phyloP scores from a whole-genome alignment of 2,113 vertebrate species.

The Lonchura striata region DNA sequence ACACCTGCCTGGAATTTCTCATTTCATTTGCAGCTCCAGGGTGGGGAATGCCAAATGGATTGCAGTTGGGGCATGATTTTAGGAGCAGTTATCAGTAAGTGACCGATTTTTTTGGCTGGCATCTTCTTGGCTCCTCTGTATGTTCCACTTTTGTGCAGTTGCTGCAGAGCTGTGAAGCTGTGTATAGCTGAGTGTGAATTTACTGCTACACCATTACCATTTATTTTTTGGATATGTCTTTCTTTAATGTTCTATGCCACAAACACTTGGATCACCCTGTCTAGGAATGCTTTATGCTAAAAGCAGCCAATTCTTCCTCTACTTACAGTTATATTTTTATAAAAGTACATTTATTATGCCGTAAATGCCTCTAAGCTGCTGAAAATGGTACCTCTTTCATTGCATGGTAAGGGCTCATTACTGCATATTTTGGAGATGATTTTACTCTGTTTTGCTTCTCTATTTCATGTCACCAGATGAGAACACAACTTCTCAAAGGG shows the following conservation, averaged over 20 bases:
- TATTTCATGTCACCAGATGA: neutral
- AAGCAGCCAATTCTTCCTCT: neutral
- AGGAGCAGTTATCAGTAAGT: neutral
- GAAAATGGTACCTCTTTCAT: neutral
- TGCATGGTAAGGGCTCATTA: neutral
- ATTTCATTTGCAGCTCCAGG: neutral
- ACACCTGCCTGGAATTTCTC: neutral
- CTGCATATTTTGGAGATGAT: neutral
- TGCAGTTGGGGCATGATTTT: neutral
- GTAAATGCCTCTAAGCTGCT: neutral
- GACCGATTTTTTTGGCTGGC: neutral
- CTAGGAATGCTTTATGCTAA: slow-evolving; percentile 4
- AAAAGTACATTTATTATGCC: neutral
- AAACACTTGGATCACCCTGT: neutral
- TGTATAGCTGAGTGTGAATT: neutral
- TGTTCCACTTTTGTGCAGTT: neutral
- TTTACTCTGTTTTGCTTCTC: neutral
- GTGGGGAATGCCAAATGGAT: neutral
- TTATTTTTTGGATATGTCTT: neutral
- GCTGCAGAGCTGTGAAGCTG: neutral
- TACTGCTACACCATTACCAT: neutral
- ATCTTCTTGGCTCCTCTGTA: neutral
- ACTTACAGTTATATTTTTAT: neutral
- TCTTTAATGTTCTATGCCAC: neutral
- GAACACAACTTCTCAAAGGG: neutral